These are phyloP conservation scores for Lycaon pictus DNA, from an alignment of 2,113 vertebrate genomes.

Conservation along the genomic window DNA sequence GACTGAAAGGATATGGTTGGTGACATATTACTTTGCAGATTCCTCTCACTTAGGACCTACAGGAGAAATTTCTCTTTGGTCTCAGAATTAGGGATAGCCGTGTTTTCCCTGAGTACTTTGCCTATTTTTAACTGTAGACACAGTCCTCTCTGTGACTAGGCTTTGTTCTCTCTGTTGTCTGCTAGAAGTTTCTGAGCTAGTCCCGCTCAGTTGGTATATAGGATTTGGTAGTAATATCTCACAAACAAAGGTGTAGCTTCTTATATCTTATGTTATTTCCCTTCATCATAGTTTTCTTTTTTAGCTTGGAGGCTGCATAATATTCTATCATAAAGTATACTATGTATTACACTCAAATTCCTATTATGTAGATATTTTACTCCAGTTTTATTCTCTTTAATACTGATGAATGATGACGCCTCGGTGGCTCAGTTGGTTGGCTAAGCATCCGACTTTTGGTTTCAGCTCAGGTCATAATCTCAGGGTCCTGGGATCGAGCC, in stretches of 20 bases:
- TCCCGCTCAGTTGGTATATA: neutral
- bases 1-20: neutral
- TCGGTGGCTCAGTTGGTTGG: neutral
- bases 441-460: neutral
- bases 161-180: neutral
- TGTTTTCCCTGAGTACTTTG: neutral
- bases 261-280: neutral
- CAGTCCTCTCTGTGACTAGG: neutral
- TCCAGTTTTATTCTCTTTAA: neutral
- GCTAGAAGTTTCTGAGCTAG: neutral
- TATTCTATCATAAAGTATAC: neutral
- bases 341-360: neutral
- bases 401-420: neutral
- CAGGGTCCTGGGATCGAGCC: neutral
- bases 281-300: neutral
- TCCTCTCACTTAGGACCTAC: neutral
- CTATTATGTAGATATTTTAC: neutral
- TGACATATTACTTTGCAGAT: neutral
- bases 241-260: neutral
- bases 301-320: neutral
- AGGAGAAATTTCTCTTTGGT: neutral
- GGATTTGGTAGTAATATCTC: neutral
- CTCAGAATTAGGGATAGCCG: neutral
- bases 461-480: neutral
- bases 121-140: neutral